Conservation (phyloP, 2,113 vertebrate genomes). For the Chloropsis hardwickii region DNA sequence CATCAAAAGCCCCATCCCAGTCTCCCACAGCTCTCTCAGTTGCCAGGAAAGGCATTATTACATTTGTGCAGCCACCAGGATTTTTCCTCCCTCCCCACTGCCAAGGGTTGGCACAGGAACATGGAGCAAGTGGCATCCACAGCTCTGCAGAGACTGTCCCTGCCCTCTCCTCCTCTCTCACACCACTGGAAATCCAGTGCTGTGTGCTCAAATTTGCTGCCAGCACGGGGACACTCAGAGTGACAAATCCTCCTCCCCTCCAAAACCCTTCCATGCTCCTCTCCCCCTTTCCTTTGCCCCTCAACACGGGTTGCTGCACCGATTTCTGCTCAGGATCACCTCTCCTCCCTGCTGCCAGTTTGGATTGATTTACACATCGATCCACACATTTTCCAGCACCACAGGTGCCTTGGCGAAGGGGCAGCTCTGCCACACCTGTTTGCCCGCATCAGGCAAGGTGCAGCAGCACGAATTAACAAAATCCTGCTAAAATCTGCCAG, state of each 20-base stretch:
- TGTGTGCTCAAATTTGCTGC: not conserved
- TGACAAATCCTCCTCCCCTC: not conserved
- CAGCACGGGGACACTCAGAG: not conserved
- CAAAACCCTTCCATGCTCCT: rapidly evolving
- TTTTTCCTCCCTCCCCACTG: not conserved
- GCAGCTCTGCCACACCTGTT: not conserved
- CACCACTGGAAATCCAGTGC: not conserved
- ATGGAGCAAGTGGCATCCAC: rapidly evolving
- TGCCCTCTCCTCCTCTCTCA: not conserved
- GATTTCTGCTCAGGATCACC: not conserved
- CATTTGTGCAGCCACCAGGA: not conserved
- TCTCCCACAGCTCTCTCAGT: not conserved
- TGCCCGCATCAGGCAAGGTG: not conserved
- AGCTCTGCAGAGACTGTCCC: not conserved
- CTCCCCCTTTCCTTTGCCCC: not conserved
- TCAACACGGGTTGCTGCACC: rapidly evolving
- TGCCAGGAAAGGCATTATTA: not conserved
- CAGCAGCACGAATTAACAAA: not conserved
- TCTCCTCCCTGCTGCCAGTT: not conserved
- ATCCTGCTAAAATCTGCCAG: not conserved
- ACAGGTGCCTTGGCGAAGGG: not conserved
- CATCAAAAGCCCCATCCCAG: not conserved
- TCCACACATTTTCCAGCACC: rapidly evolving
- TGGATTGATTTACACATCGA: rapidly evolving
- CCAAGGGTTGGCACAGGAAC: not conserved